A percentile compares a stretch with the other conserved stretches of the same genome.
phyloP scores from a whole-genome alignment of 1,140 invertebrate species.

The Trachelipus rathkii region DNA sequence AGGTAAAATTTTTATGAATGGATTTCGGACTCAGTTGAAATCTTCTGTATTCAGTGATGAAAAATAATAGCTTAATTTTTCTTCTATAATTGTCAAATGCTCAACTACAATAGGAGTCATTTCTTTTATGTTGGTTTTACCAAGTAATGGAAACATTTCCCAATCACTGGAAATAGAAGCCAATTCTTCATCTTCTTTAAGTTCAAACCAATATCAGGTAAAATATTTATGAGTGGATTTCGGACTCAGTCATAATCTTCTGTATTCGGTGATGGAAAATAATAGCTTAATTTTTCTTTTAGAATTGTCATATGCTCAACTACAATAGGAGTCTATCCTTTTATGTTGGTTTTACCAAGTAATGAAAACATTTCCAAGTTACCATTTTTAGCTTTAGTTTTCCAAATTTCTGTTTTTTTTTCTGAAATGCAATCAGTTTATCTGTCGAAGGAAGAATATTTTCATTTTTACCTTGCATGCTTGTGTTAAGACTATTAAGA shows the following conservation, averaged over 20 bases:
- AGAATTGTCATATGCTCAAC: constrained; percentile 19
- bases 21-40: no score
- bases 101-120: no score
- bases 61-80: no score
- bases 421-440: constrained; percentile 18
- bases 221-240: no score
- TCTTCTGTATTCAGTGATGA: no score
- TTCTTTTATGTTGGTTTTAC: no score
- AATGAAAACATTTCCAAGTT: constrained; percentile 20
- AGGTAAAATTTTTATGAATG: no score
- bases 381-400: constrained; percentile 17
- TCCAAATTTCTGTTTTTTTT: constrained; percentile 25
- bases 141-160: no score
- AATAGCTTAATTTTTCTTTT: constrained; percentile 1
- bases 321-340: constrained; percentile 18
- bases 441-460: constrained; percentile 30
- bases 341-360: constrained; percentile 14
- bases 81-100: no score
- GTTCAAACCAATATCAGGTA: no score
- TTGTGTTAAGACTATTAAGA: constrained; percentile 21
- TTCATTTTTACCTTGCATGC: constrained; percentile 24
- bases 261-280: constrained; percentile 15
- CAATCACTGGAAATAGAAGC: no score
- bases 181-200: no score
- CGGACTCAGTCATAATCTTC: background rate